Evolutionary conservation across 2,888 invertebrate genomes (phyloP), one percentile per base, ranked within the genome.

Genomic region (Heliconius ismenius): DNA sequence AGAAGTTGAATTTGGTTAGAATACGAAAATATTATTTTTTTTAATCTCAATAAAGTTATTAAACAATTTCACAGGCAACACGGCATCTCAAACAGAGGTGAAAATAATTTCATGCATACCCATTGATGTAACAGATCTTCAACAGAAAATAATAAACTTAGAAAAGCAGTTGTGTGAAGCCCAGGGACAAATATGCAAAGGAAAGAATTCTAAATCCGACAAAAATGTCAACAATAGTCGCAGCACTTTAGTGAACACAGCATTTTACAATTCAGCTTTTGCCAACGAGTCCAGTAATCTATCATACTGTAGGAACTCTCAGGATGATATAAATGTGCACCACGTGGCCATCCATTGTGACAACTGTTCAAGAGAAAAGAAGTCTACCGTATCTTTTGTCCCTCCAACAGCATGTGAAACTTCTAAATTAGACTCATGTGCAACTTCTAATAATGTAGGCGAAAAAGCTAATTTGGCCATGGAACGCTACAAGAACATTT

Each of bases 81-180:
- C 90, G 15, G 89, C 91, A 36, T 93, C 93, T 2, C 91, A 91
- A 80, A 93, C 93, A 1, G 93, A 93, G 84, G 93, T 94, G 3
- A 93, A 93, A 86, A 91, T 94, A 75, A 91, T 93, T 83, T 94
- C 93, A 26, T 94, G 93, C 81, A 92, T 94, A 83, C 93, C 93
- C 9, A 91, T 93, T 79, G 93, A 94, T 80, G 93, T 93, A 6
- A 90, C 92, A 15, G 93, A 93, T 77, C 85, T 93, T 62, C 93
- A 93, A 80, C 88, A 92, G 79, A 91, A 89, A 78, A 92, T 94
- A 4, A 79, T 86, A 3, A 76, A 79, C 39, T 84, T 93, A 39
- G 92, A 93, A 81, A 88, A 84, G 77, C 86, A 92, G 80, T 80
- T 92, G 18, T 86, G 86, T 43, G 86, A 84, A 32, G 82, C 80